Evolutionary conservation across 1,140 invertebrate genomes (phyloP), one percentile per base, ranked within the genome.

Genomic region (Thalassaphorura encarpata): DNA sequence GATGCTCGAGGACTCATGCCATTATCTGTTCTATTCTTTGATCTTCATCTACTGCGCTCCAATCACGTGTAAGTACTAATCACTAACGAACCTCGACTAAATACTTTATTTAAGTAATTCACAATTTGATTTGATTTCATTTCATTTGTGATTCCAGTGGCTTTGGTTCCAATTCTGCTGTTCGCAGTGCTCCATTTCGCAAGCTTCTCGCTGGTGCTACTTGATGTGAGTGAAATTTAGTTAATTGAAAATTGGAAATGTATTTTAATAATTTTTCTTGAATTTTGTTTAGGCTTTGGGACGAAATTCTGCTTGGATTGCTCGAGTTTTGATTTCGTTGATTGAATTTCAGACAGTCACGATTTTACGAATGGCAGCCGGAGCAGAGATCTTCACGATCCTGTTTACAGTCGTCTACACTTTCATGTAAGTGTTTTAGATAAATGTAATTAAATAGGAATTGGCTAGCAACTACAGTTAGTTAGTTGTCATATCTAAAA

Each of bases 1-100:
- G 53, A 76, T 96, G 58, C 66, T 83, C 40, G 95, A 98, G 73
- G 95, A 98, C 75, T 94, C 90, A 54, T 92, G 87, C 63, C 95
- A 99, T 71, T 97, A 99, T 70, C 76, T 98, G 50, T 82, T 97
- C 70, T 99, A 87, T 72, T 89, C 89, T 13, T 71, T 96, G 45
- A 90, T 97, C 66, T 97, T 97, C 70, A 77, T 96, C 60, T 92
- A 87, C 71, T 84, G 84, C 31, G 76, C 83, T 50, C 91, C 93
- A 26, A 81, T 93, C 46, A 82, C 90, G 62, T 77, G 87, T 92
- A 89, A 87, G 49, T 33, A 39, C n/a, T n/a, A n/a, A n/a, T n/a
- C n/a, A n/a, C n/a, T n/a, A n/a, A n/a, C n/a, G n/a, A n/a, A n/a
- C n/a, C n/a, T n/a, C n/a, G n/a, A n/a, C n/a, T n/a, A 8, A 23